Base-by-base conservation (phyloP, 2,888 invertebrate genomes). In the Troides helena region DNA sequence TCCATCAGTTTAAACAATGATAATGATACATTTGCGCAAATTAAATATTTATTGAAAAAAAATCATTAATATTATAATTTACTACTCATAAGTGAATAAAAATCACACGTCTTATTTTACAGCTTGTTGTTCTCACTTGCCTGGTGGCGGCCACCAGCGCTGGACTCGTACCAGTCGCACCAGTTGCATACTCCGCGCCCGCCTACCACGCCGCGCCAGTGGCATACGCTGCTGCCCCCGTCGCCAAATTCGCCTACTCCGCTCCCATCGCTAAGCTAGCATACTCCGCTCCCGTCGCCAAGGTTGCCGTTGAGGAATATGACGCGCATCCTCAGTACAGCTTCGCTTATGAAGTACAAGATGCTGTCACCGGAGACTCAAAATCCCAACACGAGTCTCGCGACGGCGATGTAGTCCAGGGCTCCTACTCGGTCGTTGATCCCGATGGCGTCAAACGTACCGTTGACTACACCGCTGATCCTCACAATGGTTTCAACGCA, bases 311-410 rank as follows among this genome's bases (percentile, higher is more conserved):
- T 53, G 65, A 69, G 57, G 72, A 68, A 64, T 71, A 68, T 64
- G 67, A 84, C 72, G 79, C 61, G 76, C 88, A 77, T 83, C 90
- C 70, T 77, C 93, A 93, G 79, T 93, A 94, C 87, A 90, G 89
- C 79, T 94, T 90, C 84, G 89, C 93, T 0, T 94, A 94, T 81
- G 93, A 94, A 73, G 93, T 94, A 17, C 93, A 94, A 76, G 94
- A 94, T 74, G 85, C 88, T 72, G 83, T 93, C 68, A 94, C 94
- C 73, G 90, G 90, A 0, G 90, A 89, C 81, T 87, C 88, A 73
- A 92, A 92, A 83, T 80, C 79, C 74, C 91, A 92, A 74, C 91
- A 92, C 78, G 91, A 92, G 77, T 85, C 77, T 74, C 90, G 91
- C 76, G 87, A 91, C 71, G 91, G 91, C 53, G 92, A 92, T 61